Evolutionary conservation across 2,797 vertebrate genomes (phyloP).

Genomic region (Eulemur coronatus): DNA sequence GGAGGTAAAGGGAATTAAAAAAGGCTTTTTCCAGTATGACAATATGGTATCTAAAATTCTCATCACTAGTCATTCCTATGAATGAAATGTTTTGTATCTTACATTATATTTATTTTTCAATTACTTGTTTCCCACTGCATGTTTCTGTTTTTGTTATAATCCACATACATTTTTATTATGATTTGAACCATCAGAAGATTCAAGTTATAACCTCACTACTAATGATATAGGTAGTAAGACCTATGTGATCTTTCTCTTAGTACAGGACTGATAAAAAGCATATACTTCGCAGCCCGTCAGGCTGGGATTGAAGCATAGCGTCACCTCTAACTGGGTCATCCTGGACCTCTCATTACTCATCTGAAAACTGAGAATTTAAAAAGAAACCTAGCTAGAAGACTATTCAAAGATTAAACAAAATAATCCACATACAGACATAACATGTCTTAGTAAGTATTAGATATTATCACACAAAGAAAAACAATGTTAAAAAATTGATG

Average conservation of each 20-base stretch:
- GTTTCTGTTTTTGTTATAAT: constrained; percentile 24
- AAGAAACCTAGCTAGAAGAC: not conserved
- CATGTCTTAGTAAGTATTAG: not conserved
- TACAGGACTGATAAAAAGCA: constrained; percentile 21
- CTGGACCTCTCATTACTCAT: constrained; percentile 8
- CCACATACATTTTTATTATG: constrained; percentile 6
- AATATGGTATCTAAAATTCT: not conserved
- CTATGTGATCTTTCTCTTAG: not conserved
- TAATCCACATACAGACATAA: not conserved
- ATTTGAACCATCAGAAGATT: not conserved
- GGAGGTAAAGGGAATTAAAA: not conserved
- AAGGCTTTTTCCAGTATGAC: not conserved
- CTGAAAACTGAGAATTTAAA: constrained; percentile 16
- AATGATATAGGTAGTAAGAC: not conserved
- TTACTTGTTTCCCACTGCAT: constrained; percentile 20
- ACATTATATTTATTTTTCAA: constrained; percentile 17
- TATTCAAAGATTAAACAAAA: constrained; percentile 45
- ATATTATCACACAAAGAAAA: not conserved
- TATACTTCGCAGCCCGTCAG: not conserved
- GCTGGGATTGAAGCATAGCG: not conserved
- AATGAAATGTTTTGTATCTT: not conserved
- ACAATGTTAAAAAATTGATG: not conserved
- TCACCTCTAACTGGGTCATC: not conserved
- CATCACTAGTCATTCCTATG: not conserved
- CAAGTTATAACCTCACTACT: not conserved